Conservation (phyloP, 2,113 vertebrate genomes). For the Glaucidium brasilianum region DNA sequence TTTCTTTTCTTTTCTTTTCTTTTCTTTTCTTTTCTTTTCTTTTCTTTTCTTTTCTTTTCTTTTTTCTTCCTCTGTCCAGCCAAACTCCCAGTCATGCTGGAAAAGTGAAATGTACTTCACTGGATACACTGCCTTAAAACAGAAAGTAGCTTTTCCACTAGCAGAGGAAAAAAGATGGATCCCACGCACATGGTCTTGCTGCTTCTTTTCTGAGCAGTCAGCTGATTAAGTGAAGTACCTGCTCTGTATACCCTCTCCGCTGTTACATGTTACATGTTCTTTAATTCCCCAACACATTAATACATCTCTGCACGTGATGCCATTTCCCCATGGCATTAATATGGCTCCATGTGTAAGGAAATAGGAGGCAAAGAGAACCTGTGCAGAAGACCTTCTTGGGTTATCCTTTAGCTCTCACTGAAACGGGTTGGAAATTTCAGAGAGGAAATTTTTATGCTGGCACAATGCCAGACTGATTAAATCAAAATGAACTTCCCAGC, state of each 20-base stretch:
- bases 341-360: background rate
- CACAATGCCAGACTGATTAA: background rate
- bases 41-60: background rate
- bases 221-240: background rate
- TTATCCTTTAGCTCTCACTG: background rate
- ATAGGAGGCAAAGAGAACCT: background rate
- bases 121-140: background rate
- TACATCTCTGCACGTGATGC: background rate
- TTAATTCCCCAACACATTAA: background rate
- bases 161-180: background rate
- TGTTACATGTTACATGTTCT: background rate
- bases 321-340: background rate
- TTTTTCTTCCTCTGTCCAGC: background rate
- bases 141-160: background rate
- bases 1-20: no score
- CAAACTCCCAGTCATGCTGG: background rate
- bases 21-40: background rate
- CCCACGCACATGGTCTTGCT: background rate
- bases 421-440: background rate
- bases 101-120: background rate
- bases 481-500: background rate
- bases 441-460: background rate
- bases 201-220: background rate
- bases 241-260: background rate
- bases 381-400: background rate